A percentile compares a stretch with the other conserved stretches of the same genome.
Conservation (phyloP, 2,797 vertebrate species). For the Etheostoma nigrum region DNA sequence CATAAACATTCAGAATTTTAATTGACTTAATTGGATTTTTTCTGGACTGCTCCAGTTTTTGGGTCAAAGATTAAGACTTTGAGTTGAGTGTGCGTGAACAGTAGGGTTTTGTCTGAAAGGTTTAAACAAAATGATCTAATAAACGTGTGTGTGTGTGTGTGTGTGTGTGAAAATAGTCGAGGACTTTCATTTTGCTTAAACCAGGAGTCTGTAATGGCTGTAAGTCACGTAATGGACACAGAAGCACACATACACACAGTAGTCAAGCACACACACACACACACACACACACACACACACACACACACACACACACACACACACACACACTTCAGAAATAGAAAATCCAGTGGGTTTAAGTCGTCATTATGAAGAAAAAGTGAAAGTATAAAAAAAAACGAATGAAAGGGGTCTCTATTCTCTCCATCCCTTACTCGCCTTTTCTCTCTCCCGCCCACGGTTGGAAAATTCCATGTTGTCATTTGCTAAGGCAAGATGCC, state of each 20-base stretch:
- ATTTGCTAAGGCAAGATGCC: constrained; percentile 82
- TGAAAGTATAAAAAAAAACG: constrained; percentile 73
- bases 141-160: constrained; percentile 29
- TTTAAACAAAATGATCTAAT: constrained; percentile 65
- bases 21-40: not conserved
- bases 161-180: constrained; percentile 27
- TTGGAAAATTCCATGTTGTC: constrained; percentile 89
- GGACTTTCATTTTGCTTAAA: constrained; percentile 70
- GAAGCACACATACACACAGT: constrained; percentile 41
- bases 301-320: constrained; percentile 16
- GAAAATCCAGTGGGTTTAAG: constrained; percentile 81
- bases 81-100: constrained; percentile 38
- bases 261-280: constrained; percentile 22
- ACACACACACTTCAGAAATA: constrained; percentile 66
- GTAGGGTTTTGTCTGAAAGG: constrained; percentile 55
- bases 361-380: constrained; percentile 82
- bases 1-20: not conserved
- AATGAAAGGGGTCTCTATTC: constrained; percentile 84
- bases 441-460: constrained; percentile 78
- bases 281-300: constrained; percentile 35
- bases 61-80: constrained; percentile 25
- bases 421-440: constrained; percentile 68
- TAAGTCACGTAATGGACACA: constrained; percentile 71
- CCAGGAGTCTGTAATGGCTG: constrained; percentile 61
- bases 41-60: not conserved